These are phyloP conservation scores for Drosophila percnosoma DNA, from an alignment of 2,888 invertebrate species.

Conservation along the genomic window DNA sequence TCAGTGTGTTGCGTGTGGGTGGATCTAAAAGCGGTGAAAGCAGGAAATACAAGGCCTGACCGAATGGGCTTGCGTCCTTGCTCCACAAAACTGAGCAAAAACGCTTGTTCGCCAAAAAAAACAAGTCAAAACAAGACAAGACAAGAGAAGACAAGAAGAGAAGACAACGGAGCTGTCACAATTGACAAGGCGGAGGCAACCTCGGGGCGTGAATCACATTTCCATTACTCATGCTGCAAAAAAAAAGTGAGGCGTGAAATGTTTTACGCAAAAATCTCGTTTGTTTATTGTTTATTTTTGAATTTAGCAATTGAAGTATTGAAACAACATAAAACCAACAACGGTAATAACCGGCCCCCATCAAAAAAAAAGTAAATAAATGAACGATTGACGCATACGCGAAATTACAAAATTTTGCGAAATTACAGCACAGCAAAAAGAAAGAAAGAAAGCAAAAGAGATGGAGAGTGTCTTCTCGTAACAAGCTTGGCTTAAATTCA, in stretches of 20 bases:
- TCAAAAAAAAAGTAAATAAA: not conserved
- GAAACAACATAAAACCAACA: constrained; percentile 11
- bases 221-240: constrained; percentile 58
- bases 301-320: constrained; percentile 54
- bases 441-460: constrained; percentile 1
- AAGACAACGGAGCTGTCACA: constrained; percentile 56
- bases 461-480: constrained; percentile 18
- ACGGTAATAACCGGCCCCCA: constrained; percentile 53
- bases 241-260: constrained; percentile 40
- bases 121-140: constrained; percentile 21
- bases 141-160: not conserved
- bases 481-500: constrained; percentile 22
- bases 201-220: constrained; percentile 60
- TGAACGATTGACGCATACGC: constrained; percentile 61
- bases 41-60: constrained; percentile 73
- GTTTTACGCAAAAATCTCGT: constrained; percentile 41
- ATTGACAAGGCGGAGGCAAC: constrained; percentile 60
- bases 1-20: constrained; percentile 15
- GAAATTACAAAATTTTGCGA: constrained; percentile 70
- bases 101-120: not conserved
- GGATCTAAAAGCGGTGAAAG: constrained; percentile 63
- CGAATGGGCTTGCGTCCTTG: constrained; percentile 66
- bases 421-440: constrained; percentile 65
- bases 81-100: constrained; percentile 59
- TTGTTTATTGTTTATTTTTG: constrained; percentile 54